Base-by-base conservation (phyloP, 2,888 invertebrate species). In the Drosophila picticornis region DNA sequence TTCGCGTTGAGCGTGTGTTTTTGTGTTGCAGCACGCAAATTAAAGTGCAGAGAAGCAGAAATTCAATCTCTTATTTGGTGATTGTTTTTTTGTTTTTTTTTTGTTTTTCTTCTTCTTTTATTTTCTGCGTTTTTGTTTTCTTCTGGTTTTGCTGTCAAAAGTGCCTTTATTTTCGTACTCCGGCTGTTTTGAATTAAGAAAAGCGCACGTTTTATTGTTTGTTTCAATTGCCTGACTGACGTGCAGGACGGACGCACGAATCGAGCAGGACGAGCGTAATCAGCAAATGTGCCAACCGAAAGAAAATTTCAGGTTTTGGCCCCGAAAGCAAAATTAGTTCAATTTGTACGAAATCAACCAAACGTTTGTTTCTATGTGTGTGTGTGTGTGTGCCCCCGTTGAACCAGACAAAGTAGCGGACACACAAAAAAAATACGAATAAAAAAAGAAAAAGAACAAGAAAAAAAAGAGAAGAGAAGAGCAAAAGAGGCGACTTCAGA, bases 121-220 rank as follows among this genome's bases (percentile, higher is more conserved):
- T 51, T 34, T 50, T 63, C 16, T 10, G 52, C 32, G 1, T 64
- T 32, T 43, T 11, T 58, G 62, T 61, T 19, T 57, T 60, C 9
- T 32, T 32, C 31, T 13, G 3, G 53, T 32, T 43, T 63, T 56
- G 51, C 67, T 40, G 60, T 65, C 58, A 69, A 71, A 78, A 78
- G 80, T 84, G 75, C 82, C 75, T 84, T 89, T 78, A 70, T 72
- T 70, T 78, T 53, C 31, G 53, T 65, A 27, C 32, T 68, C 57
- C 55, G 75, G 38, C 74, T 68, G 80, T 76, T 90, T 85, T 90
- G 76, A 90, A 86, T 86, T 90, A 86, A 78, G 86, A 62, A 84
- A 84, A 84, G 90, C 90, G 90, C 90, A 86, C 85, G 85, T 86
- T 90, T 86, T 86, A 86, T 86, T 86, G 88, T 86, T 86, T 86